These are phyloP conservation scores for Mico argentatus DNA, from an alignment of 2,797 vertebrate species.

Conservation along the genomic window DNA sequence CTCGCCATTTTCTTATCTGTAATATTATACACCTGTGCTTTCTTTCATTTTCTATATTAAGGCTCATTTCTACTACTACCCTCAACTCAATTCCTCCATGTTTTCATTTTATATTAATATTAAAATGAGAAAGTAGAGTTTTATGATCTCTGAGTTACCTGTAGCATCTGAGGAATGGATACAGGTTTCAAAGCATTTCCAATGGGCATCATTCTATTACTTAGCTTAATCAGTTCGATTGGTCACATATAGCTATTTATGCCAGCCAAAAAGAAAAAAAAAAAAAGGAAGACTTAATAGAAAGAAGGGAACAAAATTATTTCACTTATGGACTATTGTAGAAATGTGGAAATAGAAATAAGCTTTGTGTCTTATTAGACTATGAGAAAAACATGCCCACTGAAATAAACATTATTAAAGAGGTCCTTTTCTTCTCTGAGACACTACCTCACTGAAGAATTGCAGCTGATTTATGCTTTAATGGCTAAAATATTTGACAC, in stretches of 20 bases:
- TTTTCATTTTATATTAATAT: slow-evolving; percentile 31
- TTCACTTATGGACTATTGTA: slow-evolving; percentile 16
- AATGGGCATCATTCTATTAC: neutral
- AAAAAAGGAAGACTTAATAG: neutral
- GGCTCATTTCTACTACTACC: neutral
- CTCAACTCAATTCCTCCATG: neutral
- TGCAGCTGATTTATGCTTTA: slow-evolving; percentile 80
- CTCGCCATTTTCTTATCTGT: neutral
- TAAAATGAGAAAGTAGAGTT: neutral
- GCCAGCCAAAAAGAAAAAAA: neutral
- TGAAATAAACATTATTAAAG: slow-evolving; percentile 64
- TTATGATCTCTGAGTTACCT: slow-evolving; percentile 2
- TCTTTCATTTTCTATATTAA: slow-evolving; percentile 19
- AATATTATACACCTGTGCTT: neutral
- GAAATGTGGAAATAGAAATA: slow-evolving; percentile 49
- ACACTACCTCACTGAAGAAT: slow-evolving; percentile 76
- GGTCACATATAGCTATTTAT: neutral
- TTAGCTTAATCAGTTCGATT: neutral
- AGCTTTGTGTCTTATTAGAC: neutral
- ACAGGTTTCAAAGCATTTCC: slow-evolving; percentile 36
- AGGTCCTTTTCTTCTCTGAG: slow-evolving; percentile 74
- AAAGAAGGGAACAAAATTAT: slow-evolving; percentile 32
- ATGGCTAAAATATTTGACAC: slow-evolving; percentile 82
- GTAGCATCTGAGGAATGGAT: neutral
- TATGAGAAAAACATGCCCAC: slow-evolving; percentile 40